Evolutionary conservation across 2,888 invertebrate genomes (phyloP).

Genomic region (Liopterus haemorrhoidalis): DNA sequence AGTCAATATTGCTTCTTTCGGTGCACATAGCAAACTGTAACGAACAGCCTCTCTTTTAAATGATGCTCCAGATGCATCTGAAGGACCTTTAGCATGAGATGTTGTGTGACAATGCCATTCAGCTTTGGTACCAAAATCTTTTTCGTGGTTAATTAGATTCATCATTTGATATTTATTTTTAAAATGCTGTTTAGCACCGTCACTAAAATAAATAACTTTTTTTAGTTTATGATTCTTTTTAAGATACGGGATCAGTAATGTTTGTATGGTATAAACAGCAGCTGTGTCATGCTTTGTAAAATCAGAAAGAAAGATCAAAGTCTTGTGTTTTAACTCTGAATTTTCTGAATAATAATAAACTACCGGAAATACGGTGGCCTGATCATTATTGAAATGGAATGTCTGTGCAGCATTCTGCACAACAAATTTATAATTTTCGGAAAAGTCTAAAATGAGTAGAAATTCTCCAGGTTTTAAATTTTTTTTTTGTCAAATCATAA

Average conservation of each 20-base stretch:
- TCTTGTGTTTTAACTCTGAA: constrained; percentile 22
- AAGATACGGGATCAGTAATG: not conserved
- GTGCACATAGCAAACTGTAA: constrained; percentile 4
- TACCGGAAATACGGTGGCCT: constrained; percentile 28
- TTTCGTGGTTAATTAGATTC: not conserved
- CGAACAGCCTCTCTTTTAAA: constrained; percentile 14
- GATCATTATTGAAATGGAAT: constrained; percentile 29
- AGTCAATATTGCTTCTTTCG: not conserved
- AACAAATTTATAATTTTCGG: constrained; percentile 33
- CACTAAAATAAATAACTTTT: not conserved
- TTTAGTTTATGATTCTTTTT: too few species aligned
- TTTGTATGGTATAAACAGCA: constrained; percentile 18
- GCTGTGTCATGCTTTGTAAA: constrained; percentile 27
- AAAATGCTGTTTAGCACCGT: constrained; percentile 2
- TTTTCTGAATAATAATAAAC: constrained; percentile 27
- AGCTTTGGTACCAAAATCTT: not conserved
- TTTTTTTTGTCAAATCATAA: constrained; percentile 23
- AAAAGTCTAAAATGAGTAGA: constrained; percentile 29
- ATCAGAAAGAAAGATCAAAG: constrained; percentile 30
- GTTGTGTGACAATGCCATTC: constrained; percentile 9
- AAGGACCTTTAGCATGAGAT: constrained; percentile 18
- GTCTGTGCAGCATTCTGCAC: constrained; percentile 27
- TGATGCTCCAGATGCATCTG: constrained; percentile 17
- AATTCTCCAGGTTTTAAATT: constrained; percentile 20
- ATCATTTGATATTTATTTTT: constrained; percentile 1